Evolutionary conservation across 2,797 vertebrate genomes (phyloP).

Genomic region (Trichosurus vulpecula): DNA sequence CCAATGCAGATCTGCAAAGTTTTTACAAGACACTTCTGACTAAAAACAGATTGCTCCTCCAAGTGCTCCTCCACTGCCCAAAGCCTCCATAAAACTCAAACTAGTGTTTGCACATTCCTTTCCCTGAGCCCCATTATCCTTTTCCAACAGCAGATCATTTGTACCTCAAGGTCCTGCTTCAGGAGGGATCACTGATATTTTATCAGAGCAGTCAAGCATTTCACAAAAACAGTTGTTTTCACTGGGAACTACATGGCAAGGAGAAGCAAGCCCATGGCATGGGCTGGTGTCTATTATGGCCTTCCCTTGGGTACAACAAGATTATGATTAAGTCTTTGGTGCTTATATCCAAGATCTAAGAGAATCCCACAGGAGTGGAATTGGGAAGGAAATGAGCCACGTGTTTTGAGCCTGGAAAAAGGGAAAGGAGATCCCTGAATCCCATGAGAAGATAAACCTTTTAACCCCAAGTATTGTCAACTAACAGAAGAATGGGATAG

Average conservation of each 20-base stretch:
- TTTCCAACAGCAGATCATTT: constrained; percentile 5
- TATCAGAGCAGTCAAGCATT: constrained; percentile 12
- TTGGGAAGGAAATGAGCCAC: constrained; percentile 8
- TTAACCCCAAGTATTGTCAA: background rate
- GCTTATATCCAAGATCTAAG: constrained; percentile 23
- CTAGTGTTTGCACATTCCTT: constrained; percentile 49
- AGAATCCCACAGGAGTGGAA: background rate
- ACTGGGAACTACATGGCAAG: background rate
- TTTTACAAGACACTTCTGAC: constrained; percentile 65
- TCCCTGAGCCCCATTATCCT: constrained; percentile 12
- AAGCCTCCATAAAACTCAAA: constrained; percentile 42
- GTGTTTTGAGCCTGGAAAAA: constrained; percentile 5
- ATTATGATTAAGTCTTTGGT: constrained; percentile 6
- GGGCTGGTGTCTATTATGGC: constrained; percentile 12
- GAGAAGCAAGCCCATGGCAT: background rate
- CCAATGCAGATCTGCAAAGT: fast-evolving
- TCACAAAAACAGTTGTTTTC: constrained; percentile 34
- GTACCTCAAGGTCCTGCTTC: constrained; percentile 31
- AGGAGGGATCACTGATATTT: constrained; percentile 17
- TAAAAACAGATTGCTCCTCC: constrained; percentile 58
- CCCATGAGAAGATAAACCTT: background rate
- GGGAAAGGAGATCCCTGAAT: background rate
- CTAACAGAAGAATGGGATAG: background rate
- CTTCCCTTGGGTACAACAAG: background rate
- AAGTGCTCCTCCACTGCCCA: constrained; percentile 59